These are phyloP conservation scores for Sicus ferrugineus DNA, from an alignment of 2,888 invertebrate genomes.

Conservation along the genomic window DNA sequence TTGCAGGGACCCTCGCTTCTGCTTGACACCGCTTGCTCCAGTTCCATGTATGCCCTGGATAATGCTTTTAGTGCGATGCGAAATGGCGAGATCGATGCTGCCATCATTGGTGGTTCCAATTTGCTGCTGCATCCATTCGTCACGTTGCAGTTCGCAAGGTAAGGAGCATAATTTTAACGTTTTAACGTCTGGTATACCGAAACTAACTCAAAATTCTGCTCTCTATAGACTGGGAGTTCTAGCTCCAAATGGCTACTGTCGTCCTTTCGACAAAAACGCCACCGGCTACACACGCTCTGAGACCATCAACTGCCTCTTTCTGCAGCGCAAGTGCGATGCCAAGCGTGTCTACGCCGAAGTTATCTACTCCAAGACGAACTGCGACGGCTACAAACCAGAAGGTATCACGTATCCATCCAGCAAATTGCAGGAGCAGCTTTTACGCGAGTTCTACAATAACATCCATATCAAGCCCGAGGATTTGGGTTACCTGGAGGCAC, in stretches of 20 bases:
- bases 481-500: conserved; percentile 84
- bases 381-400: conserved; percentile 79
- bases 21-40: conserved; percentile 95
- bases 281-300: conserved; percentile 88
- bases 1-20: conserved; percentile 88
- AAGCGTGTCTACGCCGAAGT: conserved; percentile 75
- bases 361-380: conserved; percentile 81
- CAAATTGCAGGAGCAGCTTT: conserved; percentile 69
- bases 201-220: no score
- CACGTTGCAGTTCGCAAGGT: conserved; percentile 85
- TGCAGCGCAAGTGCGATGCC: conserved; percentile 77
- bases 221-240: conserved; percentile 71
- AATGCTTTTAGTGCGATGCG: conserved; percentile 80
- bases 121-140: conserved; percentile 87
- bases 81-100: conserved; percentile 84
- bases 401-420: conserved; percentile 76
- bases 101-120: conserved; percentile 88
- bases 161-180: conserved; percentile 38
- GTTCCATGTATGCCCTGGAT: conserved; percentile 87
- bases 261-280: conserved; percentile 86
- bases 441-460: conserved; percentile 73
- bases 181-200: neutral
- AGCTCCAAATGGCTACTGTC: conserved; percentile 85
- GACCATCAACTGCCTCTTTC: conserved; percentile 73
- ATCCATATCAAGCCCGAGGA: conserved; percentile 69